Evolutionary conservation across 2,113 vertebrate genomes (phyloP), one percentile per base, ranked within the genome.

Genomic region (Hippocampus guttulatus): DNA sequence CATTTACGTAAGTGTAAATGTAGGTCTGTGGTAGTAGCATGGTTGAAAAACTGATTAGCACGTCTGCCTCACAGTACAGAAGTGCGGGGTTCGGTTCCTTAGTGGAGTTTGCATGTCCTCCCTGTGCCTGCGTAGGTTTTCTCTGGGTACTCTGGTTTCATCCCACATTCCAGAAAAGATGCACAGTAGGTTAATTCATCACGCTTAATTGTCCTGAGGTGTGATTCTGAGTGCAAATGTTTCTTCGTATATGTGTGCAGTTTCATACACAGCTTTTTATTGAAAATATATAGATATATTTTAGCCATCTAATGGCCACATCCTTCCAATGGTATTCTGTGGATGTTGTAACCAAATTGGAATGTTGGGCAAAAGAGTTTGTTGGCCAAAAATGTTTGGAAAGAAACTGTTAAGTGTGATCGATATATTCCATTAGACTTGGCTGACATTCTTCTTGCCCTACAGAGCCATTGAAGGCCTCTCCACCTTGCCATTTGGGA

Each of bases 371-470:
- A 47, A 61, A 43, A 71, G 65, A 27, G 61, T 11, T 68, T 55
- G 8, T 69, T 54, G 54, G 27, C 23, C 38, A 67, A 52, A 49
- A 67, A 64, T 79, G 43, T 77, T 80, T 11, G 75, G 64, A 74
- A 75, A 25, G 20, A 20, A 14, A 30, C n/a, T 71, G 81, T 79
- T 81, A 62, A 75, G 69, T 69, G 70, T 83, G 77, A 88, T 82
- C 84, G 85, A 86, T 88, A 74, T 86, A 83, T 82, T 80, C 68
- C 73, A 73, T 65, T 62, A 79, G 82, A 79, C 76, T 80, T 62
- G 57, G 75, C 76, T 89, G 86, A 86, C 88, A 88, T 88, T 88
- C 89, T 83, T 67, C 51, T 45, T 87, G 86, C 79, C 89, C 88
- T 89, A 85, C 72, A 79, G 74, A 82, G 63, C 43, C 67, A 38